phyloP scores from a whole-genome alignment of 2,888 invertebrate genomes.

The Protophormia terraenovae region DNA sequence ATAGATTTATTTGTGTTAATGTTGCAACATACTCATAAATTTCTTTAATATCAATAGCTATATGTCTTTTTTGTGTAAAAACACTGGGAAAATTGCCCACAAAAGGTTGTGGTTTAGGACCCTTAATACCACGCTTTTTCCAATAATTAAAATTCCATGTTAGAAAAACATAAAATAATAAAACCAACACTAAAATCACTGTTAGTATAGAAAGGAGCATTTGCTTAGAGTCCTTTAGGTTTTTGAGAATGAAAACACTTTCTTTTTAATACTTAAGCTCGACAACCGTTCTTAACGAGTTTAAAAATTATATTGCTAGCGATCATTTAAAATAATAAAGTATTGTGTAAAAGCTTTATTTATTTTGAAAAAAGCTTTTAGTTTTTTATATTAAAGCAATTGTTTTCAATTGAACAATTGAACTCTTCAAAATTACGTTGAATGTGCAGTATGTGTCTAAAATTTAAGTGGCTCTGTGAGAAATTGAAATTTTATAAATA shows the following conservation, averaged over 20 bases:
- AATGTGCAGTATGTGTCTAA: neutral
- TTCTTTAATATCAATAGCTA: constrained; percentile 78
- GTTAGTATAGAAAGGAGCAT: constrained; percentile 36
- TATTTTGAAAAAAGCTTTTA: constrained; percentile 21
- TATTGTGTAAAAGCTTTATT: constrained; percentile 19
- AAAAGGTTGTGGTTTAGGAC: constrained; percentile 76
- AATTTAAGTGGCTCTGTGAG: neutral
- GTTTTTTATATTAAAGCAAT: neutral
- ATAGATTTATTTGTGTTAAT: neutral
- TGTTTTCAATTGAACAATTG: constrained; percentile 1
- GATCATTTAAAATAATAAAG: neutral
- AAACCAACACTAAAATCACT: neutral
- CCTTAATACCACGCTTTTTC: constrained; percentile 78
- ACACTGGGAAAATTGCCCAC: constrained; percentile 78
- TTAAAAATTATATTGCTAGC: neutral
- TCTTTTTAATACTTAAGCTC: no score
- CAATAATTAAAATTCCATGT: constrained; percentile 79
- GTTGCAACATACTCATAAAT: constrained; percentile 78
- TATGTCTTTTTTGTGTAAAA: constrained; percentile 73
- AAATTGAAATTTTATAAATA: neutral
- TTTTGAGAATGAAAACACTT: neutral
- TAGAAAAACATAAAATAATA: constrained; percentile 72
- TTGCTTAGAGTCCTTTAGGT: neutral
- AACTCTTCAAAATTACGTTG: neutral
- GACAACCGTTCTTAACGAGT: neutral